Evolutionary conservation across 2,113 vertebrate species (phyloP).

Genomic region (Merops nubicus): DNA sequence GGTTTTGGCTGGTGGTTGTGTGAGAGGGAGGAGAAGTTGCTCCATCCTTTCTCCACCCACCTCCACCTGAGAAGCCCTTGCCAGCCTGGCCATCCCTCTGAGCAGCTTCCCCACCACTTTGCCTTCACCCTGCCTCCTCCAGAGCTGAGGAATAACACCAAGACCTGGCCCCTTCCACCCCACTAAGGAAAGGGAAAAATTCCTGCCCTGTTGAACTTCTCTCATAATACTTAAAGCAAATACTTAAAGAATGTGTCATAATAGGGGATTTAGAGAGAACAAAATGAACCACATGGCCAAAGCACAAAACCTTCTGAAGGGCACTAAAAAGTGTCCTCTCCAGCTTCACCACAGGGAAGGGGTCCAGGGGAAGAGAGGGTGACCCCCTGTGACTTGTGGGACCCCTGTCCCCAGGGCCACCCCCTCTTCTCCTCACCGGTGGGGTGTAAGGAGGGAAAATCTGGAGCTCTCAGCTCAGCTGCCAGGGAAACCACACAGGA

Average conservation of each 20-base stretch:
- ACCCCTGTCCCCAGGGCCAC: not conserved
- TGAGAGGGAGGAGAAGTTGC: not conserved
- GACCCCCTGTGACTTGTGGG: not conserved
- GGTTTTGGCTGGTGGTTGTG: not conserved
- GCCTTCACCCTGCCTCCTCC: not conserved
- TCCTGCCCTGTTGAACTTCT: not conserved
- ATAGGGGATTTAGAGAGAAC: constrained; percentile 2
- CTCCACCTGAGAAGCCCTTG: not conserved
- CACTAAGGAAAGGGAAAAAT: not conserved
- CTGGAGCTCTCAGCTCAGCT: not conserved
- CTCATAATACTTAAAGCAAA: constrained; percentile 50
- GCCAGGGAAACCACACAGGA: constrained; percentile 27
- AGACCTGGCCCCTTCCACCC: not conserved
- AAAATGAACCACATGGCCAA: not conserved
- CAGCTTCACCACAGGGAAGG: not conserved
- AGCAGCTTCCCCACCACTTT: not conserved
- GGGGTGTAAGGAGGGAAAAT: not conserved
- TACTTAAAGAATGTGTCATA: constrained; percentile 58
- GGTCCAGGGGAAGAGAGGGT: not conserved
- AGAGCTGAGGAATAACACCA: not conserved
- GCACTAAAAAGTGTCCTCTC: not conserved
- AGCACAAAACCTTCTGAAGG: not conserved
- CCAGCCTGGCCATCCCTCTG: not conserved
- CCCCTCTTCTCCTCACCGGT: not conserved
- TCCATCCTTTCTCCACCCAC: not conserved